phyloP scores from a whole-genome alignment of 2,888 invertebrate species.

The Patella depressa region DNA sequence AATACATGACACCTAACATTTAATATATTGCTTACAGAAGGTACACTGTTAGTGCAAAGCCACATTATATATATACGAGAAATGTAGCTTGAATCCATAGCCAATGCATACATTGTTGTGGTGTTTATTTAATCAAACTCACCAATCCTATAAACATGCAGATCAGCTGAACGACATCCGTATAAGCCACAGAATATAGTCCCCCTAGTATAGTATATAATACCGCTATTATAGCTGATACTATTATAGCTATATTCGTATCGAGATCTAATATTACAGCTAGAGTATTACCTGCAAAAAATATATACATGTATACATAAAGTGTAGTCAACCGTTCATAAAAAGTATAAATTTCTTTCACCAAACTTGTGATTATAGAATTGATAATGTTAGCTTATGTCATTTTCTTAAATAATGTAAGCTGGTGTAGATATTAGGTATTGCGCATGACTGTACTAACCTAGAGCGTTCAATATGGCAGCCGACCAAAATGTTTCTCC shows the following conservation, averaged over 20 bases:
- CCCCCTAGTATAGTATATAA: slow-evolving; percentile 98
- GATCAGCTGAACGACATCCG: slow-evolving; percentile 97
- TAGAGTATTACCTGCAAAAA: slow-evolving; percentile 85
- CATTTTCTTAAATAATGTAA: too few relatives aligned
- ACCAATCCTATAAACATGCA: slow-evolving; percentile 96
- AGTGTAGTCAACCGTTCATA: neutral
- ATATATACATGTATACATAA: slow-evolving; percentile 3
- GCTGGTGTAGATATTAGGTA: neutral
- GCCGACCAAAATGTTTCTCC: slow-evolving; percentile 99
- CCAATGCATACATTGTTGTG: too few relatives aligned
- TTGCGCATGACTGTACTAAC: slow-evolving; percentile 72
- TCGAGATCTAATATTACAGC: slow-evolving; percentile 97
- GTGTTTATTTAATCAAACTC: slow-evolving; percentile 56
- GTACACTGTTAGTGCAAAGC: too few relatives aligned
- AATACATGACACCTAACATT: too few relatives aligned
- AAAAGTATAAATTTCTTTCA: too few relatives aligned
- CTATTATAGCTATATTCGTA: slow-evolving; percentile 90
- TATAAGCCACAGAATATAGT: slow-evolving; percentile 97
- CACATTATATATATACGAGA: too few relatives aligned
- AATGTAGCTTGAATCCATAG: too few relatives aligned
- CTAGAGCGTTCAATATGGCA: slow-evolving; percentile 93
- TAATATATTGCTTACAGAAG: too few relatives aligned
- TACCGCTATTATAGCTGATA: slow-evolving; percentile 93
- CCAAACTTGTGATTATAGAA: too few relatives aligned
- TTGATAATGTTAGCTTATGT: too few relatives aligned